Percentiles rank a stretch among this genome's conserved stretches.
These are phyloP conservation scores for Schizopygopsis malacanthus DNA, from an alignment of 2,797 vertebrate genomes.

Conservation along the genomic window DNA sequence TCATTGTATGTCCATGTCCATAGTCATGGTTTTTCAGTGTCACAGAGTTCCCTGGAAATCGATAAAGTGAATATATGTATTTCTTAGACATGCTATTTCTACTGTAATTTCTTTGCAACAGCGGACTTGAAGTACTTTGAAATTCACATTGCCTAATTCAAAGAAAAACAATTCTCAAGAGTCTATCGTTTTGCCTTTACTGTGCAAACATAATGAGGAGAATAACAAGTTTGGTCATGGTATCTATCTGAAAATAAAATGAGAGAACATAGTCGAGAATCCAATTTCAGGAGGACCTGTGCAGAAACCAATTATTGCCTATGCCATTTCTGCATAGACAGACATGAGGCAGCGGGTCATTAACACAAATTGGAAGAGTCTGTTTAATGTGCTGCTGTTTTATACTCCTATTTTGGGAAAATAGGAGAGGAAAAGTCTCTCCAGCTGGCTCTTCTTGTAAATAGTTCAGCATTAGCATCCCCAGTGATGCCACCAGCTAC, in stretches of 20 bases:
- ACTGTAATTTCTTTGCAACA: slow-evolving; percentile 5
- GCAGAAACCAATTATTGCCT: slow-evolving; percentile 77
- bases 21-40: slow-evolving; percentile 1
- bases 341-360: slow-evolving; percentile 26
- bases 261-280: slow-evolving; percentile 74
- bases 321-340: slow-evolving; percentile 49
- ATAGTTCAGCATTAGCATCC: neutral
- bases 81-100: neutral
- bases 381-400: slow-evolving; percentile 41
- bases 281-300: slow-evolving; percentile 73
- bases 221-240: slow-evolving; percentile 75
- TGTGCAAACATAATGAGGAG: slow-evolving; percentile 75
- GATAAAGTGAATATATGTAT: slow-evolving; percentile 14
- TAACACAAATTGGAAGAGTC: slow-evolving; percentile 31
- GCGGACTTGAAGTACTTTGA: neutral
- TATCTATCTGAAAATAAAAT: slow-evolving; percentile 65
- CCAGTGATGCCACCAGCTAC: neutral
- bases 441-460: slow-evolving; percentile 20
- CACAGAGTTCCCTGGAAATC: neutral
- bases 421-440: neutral
- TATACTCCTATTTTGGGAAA: slow-evolving; percentile 30
- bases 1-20: neutral
- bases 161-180: slow-evolving; percentile 52
- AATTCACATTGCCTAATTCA: slow-evolving; percentile 17
- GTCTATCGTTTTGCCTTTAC: slow-evolving; percentile 73